phyloP scores from a whole-genome alignment of 2,888 invertebrate genomes.

The Amphimallon solstitiale region DNA sequence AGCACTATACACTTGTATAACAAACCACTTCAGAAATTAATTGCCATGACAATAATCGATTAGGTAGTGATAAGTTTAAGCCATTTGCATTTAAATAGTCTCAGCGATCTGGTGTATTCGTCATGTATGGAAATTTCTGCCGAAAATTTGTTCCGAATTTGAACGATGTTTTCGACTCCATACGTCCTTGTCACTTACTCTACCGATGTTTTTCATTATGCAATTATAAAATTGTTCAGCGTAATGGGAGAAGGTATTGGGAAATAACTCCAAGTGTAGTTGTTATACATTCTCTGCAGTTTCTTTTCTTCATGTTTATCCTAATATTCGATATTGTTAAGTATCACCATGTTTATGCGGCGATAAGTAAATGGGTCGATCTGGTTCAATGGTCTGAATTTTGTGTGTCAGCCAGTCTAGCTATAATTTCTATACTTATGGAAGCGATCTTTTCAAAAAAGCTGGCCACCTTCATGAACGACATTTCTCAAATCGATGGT shows the following conservation, averaged over 20 bases:
- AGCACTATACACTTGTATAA: too few relatives aligned
- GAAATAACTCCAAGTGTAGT: not conserved
- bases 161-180: slow-evolving; percentile 7
- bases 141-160: not conserved
- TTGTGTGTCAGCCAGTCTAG: not conserved
- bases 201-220: not conserved
- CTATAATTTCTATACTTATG: not conserved
- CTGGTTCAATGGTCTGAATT: too few relatives aligned
- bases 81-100: too few relatives aligned
- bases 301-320: not conserved
- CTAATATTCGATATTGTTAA: not conserved
- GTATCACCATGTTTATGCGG: too few relatives aligned
- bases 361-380: too few relatives aligned
- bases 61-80: too few relatives aligned
- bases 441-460: not conserved
- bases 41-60: too few relatives aligned
- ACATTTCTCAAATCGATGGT: not conserved
- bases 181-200: not conserved
- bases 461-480: not conserved
- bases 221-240: not conserved
- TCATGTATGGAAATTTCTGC: not conserved
- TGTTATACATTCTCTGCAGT: not conserved
- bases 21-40: too few relatives aligned
- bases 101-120: too few relatives aligned
- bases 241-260: not conserved